phyloP scores from a whole-genome alignment of 2,113 vertebrate genomes.

The Coptodon rendalli region DNA sequence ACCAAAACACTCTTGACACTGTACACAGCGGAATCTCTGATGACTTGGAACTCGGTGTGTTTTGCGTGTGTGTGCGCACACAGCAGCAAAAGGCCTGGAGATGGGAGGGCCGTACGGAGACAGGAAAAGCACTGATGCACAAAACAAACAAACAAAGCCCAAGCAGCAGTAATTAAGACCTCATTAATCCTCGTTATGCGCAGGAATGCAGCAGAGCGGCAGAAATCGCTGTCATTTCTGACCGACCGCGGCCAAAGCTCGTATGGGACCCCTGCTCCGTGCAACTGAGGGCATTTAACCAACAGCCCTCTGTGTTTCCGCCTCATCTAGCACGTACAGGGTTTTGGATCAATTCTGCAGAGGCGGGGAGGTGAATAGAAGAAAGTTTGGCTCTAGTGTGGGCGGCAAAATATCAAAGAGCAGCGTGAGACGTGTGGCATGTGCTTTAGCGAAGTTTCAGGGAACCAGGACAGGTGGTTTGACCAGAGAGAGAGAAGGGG shows the following conservation, averaged over 20 bases:
- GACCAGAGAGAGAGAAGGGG: not conserved
- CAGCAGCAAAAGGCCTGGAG: not conserved
- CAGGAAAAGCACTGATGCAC: slow-evolving; percentile 52
- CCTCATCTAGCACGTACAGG: slow-evolving; percentile 42
- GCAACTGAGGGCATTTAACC: slow-evolving; percentile 7
- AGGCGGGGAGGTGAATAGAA: not conserved
- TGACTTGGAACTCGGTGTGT: not conserved
- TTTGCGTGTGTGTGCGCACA: not conserved
- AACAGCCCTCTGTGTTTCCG: slow-evolving; percentile 38
- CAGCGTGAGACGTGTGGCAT: not conserved
- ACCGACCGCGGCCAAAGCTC: not conserved
- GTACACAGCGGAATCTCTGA: not conserved
- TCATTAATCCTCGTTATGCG: slow-evolving; percentile 62
- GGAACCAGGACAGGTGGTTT: slow-evolving; percentile 29
- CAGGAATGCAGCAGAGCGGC: slow-evolving; percentile 42
- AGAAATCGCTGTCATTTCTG: slow-evolving; percentile 20
- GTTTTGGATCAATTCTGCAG: slow-evolving; percentile 8
- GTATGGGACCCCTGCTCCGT: not conserved
- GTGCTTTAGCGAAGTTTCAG: not conserved
- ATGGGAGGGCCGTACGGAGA: not conserved
- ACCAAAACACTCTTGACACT: not conserved
- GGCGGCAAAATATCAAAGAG: slow-evolving; percentile 22
- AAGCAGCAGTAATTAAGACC: slow-evolving; percentile 57
- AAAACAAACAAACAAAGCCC: slow-evolving; percentile 62
- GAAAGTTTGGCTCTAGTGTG: not conserved